A percentile compares a stretch with the other conserved stretches of the same genome.
phyloP scores from a whole-genome alignment of 2,797 vertebrate species.

The Hemibagrus guttatus region DNA sequence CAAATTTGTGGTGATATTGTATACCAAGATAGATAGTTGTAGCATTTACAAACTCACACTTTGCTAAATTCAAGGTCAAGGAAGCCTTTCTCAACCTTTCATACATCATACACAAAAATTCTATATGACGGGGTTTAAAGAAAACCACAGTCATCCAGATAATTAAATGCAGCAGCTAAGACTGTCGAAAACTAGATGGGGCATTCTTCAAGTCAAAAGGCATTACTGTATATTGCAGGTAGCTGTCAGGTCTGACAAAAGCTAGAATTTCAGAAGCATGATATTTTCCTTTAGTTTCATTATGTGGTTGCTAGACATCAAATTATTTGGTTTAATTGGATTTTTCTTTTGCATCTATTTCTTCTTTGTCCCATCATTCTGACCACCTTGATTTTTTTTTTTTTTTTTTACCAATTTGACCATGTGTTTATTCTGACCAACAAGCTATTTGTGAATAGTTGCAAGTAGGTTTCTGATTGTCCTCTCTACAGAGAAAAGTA shows the following conservation, averaged over 20 bases:
- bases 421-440: neutral
- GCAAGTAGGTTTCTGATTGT: neutral
- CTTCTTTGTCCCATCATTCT: neutral
- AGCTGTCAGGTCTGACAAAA: neutral
- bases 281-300: neutral
- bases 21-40: neutral
- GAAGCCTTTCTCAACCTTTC: neutral
- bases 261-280: neutral
- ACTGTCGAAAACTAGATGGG: neutral
- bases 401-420: neutral
- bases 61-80: neutral
- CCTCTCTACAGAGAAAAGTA: neutral
- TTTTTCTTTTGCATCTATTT: neutral
- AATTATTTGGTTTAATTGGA: neutral
- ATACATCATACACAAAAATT: neutral
- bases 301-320: neutral
- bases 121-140: neutral
- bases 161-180: neutral
- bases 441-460: no score
- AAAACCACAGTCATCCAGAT: neutral
- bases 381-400: neutral
- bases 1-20: neutral
- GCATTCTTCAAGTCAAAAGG: neutral
- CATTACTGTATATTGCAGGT: neutral
- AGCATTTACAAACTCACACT: neutral